Evolutionary conservation across 2,888 invertebrate genomes (phyloP), one percentile per base, ranked within the genome.

Genomic region (Flabesymbios commensalis): DNA sequence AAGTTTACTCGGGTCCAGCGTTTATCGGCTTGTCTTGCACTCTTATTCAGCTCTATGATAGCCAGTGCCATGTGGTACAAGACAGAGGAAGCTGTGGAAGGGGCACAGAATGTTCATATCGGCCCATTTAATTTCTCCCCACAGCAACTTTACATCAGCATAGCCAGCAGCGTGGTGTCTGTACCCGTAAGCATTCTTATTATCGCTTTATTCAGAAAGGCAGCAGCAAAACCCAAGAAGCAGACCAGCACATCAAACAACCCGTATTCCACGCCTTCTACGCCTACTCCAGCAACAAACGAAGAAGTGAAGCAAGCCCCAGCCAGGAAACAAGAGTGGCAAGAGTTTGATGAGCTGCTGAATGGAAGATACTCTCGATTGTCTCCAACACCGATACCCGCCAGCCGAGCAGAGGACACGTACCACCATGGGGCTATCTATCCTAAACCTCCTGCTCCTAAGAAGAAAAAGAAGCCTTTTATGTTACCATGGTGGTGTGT

Each of bases 1-100:
- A 74, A 80, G 14, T 85, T 84, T 69, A 80, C 83, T 1, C 69
- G 84, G 22, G 73, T 75, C 5, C 75, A 76, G 63, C 67, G 76
- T 26, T 56, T 74, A 3, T 71, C 74, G 1, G 74, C 74, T 56
- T 64, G 73, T 3, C 57, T 73, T 24, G 71, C 73, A 3, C 61
- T 75, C 17, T 61, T 75, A 4, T 75, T 71, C 57, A 32, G 72
- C 1, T 71, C 73, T 0, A 75, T 76, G 75, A 70, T 75, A 7
- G 61, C 73, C 31, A 71, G 69, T 39, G 74, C 74, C 19, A 71
- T 75, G 71, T 72, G 68, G 67, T 75, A 75, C 49, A 59, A 65
- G 17, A 58, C 69, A 7, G 65, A 64, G 4, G 57, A 63, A 14
- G 54, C 56, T n/a, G 53, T 63, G 1, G 48, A 52, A n/a, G 42